Percentiles rank a stretch among this genome's conserved stretches.
These are phyloP conservation scores for Seriola quinqueradiata DNA, from an alignment of 2,113 vertebrate species.

Conservation along the genomic window DNA sequence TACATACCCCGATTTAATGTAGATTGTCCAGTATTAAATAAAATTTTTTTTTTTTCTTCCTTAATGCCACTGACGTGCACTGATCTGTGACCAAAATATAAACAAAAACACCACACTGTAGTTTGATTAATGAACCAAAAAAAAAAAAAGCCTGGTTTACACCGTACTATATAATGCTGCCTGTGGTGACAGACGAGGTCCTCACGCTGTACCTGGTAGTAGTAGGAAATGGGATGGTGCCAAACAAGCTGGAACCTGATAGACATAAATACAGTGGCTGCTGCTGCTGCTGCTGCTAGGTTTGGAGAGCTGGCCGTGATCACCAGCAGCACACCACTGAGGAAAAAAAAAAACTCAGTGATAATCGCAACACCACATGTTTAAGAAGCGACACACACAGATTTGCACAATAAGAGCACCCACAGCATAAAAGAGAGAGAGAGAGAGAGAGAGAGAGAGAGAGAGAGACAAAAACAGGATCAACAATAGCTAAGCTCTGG, in stretches of 20 bases:
- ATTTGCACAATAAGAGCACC: conserved; percentile 10
- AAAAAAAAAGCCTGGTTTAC: conserved; percentile 15
- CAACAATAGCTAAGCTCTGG: conserved; percentile 45
- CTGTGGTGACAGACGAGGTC: conserved; percentile 39
- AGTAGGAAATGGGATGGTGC: conserved; percentile 54
- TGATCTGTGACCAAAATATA: conserved; percentile 27
- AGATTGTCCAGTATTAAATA: background rate
- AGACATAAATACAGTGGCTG: conserved; percentile 26
- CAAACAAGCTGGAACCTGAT: conserved; percentile 70
- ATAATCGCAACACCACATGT: conserved; percentile 36
- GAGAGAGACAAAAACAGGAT: conserved; percentile 32
- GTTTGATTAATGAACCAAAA: conserved; percentile 10
- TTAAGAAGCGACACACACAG: background rate
- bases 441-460: background rate
- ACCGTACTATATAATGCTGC: conserved; percentile 14
- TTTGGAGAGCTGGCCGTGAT: conserved; percentile 21
- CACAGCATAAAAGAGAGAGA: background rate
- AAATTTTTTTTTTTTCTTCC: no score
- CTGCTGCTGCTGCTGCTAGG: conserved; percentile 8
- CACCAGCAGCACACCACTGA: background rate
- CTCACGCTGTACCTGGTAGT: conserved; percentile 42
- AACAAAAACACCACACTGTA: conserved; percentile 25
- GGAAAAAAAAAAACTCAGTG: background rate
- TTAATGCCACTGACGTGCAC: background rate
- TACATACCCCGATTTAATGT: background rate